Percentiles rank a stretch among this genome's conserved stretches.
phyloP scores from a whole-genome alignment of 2,797 vertebrate genomes.

The Sebastes oblongus region DNA sequence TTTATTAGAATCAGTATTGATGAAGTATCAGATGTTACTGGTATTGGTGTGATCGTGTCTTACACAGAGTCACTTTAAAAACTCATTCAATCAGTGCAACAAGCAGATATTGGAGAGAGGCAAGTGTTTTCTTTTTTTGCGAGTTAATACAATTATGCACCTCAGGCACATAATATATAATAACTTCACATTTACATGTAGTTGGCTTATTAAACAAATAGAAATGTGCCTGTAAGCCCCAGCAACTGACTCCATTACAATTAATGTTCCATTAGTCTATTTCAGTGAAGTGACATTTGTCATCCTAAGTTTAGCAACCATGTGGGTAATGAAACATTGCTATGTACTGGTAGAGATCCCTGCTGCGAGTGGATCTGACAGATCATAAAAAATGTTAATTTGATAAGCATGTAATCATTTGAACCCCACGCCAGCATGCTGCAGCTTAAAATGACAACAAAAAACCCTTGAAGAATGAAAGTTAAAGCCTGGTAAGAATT shows the following conservation, averaged over 20 bases:
- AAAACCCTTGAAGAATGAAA: background rate
- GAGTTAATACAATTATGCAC: background rate
- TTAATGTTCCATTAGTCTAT: constrained; percentile 47
- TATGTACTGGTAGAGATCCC: constrained; percentile 4
- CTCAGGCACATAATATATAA: background rate
- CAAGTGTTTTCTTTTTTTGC: background rate
- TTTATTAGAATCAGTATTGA: background rate
- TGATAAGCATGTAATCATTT: constrained; percentile 30
- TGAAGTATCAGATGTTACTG: background rate
- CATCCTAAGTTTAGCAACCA: constrained; percentile 51
- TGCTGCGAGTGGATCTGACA: constrained; percentile 38
- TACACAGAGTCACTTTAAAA: background rate
- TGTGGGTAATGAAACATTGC: constrained; percentile 48
- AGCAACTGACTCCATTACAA: constrained; percentile 27
- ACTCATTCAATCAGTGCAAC: background rate
- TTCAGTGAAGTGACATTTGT: constrained; percentile 53
- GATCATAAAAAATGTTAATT: constrained; percentile 55
- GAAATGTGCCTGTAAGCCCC: constrained; percentile 26
- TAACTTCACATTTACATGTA: background rate
- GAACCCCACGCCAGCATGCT: constrained; percentile 1
- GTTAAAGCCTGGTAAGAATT: background rate
- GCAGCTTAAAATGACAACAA: constrained; percentile 7
- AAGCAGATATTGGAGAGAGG: background rate
- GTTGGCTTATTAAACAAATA: constrained; percentile 6
- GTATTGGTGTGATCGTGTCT: background rate